A percentile compares a stretch with the other conserved stretches of the same genome.
Conservation (phyloP, 2,888 invertebrate species). For the Doris montereyensis region DNA sequence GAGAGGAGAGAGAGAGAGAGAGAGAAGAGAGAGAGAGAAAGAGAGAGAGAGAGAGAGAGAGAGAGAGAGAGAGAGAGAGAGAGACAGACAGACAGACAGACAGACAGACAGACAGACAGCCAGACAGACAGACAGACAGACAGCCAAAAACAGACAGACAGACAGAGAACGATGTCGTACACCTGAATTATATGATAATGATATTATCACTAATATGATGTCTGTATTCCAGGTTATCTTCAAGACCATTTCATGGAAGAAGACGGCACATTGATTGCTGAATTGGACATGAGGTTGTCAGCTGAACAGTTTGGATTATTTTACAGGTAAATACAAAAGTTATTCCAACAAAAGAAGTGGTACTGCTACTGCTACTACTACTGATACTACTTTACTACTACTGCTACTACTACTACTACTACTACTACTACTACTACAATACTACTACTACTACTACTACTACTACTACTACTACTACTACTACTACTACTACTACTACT, state of each 20-base stretch:
- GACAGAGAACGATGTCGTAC: too few relatives aligned
- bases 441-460: slow-evolving; percentile 15
- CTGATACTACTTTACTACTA: slow-evolving; percentile 1
- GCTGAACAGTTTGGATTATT: neutral
- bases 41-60: too few relatives aligned
- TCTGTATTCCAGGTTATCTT: too few relatives aligned
- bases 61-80: too few relatives aligned
- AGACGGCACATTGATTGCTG: neutral
- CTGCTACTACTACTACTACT: neutral
- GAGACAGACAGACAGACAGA: too few relatives aligned
- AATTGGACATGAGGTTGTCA: neutral
- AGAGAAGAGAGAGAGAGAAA: too few relatives aligned
- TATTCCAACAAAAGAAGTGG: neutral
- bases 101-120: too few relatives aligned
- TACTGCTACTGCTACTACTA: neutral
- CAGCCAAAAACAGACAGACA: too few relatives aligned
- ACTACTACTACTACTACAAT: neutral
- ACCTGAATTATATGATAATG: too few relatives aligned
- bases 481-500: slow-evolving; percentile 20
- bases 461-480: slow-evolving; percentile 20
- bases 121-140: too few relatives aligned
- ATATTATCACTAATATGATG: too few relatives aligned
- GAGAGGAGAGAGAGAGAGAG: too few relatives aligned
- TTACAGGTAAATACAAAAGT: neutral
- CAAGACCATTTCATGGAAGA: neutral